These are phyloP conservation scores for Eulithis testata DNA, from an alignment of 2,888 invertebrate species.

Conservation along the genomic window DNA sequence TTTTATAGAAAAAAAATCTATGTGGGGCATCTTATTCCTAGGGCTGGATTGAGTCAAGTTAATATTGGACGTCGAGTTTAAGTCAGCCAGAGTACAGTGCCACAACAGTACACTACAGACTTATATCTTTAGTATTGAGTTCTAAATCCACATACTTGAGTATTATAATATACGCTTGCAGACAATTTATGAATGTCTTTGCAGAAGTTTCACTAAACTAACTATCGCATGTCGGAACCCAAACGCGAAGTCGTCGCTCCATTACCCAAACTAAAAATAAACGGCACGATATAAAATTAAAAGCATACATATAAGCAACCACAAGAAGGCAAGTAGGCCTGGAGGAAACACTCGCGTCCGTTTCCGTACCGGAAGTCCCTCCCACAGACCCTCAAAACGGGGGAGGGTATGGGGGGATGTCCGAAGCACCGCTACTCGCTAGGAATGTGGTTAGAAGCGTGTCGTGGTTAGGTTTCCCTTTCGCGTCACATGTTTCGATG, in stretches of 20 bases:
- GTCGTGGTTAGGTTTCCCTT: conserved; percentile 24
- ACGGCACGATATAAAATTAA: conserved; percentile 37
- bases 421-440: conserved; percentile 19
- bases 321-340: conserved; percentile 44
- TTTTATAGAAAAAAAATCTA: no score
- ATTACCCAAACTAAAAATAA: conserved; percentile 36
- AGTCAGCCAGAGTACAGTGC: no score
- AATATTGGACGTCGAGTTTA: no score
- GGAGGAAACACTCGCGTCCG: conserved; percentile 52
- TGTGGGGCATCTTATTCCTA: no score
- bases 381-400: conserved; percentile 13
- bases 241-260: conserved; percentile 7
- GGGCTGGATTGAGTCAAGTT: no score
- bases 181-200: not conserved
- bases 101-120: no score
- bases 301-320: conserved; percentile 43
- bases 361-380: conserved; percentile 51
- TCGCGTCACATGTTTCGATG: conserved; percentile 21
- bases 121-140: no score
- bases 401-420: conserved; percentile 13
- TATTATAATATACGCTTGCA: no score
- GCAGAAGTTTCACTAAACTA: not conserved
- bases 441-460: conserved; percentile 26
- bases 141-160: no score
- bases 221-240: conserved; percentile 5